These are phyloP conservation scores for Leucophenga montana DNA, from an alignment of 2,888 invertebrate species.

Conservation along the genomic window DNA sequence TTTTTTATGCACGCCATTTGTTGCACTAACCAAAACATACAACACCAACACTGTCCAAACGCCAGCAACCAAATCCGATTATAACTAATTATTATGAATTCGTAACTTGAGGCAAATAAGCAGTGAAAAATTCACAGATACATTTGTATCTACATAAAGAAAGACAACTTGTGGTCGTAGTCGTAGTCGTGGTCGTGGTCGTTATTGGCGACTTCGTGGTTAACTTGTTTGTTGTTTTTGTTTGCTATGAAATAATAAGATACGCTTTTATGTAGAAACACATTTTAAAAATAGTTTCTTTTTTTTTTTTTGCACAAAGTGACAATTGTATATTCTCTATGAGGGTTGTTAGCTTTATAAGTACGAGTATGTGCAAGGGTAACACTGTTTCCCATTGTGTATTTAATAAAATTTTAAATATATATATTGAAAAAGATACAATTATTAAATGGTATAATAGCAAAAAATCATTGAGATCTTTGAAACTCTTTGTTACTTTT, in stretches of 20 bases:
- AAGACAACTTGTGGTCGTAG: constrained; percentile 3
- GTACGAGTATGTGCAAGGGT: no score
- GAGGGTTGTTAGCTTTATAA: no score
- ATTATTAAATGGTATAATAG: no score
- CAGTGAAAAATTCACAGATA: not conserved
- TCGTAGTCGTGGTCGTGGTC: constrained; percentile 29
- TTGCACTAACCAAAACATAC: constrained; percentile 40
- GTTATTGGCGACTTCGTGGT: constrained; percentile 34
- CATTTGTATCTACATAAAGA: not conserved
- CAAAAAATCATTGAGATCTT: no score
- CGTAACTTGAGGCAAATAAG: constrained; percentile 38
- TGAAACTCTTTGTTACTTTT: no score
- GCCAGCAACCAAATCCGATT: constrained; percentile 63
- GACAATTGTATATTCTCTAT: no score
- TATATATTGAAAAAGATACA: no score
- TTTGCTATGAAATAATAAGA: not conserved
- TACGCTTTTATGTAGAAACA: no score
- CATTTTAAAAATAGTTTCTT: no score
- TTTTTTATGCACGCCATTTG: constrained; percentile 21
- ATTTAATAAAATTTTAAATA: no score
- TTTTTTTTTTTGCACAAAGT: no score
- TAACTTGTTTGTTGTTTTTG: constrained; percentile 17
- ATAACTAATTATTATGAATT: constrained; percentile 68
- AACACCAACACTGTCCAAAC: constrained; percentile 34
- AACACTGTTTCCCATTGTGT: no score